Conservation (phyloP, 2,888 invertebrate species). For the Syrista parreyssii region DNA sequence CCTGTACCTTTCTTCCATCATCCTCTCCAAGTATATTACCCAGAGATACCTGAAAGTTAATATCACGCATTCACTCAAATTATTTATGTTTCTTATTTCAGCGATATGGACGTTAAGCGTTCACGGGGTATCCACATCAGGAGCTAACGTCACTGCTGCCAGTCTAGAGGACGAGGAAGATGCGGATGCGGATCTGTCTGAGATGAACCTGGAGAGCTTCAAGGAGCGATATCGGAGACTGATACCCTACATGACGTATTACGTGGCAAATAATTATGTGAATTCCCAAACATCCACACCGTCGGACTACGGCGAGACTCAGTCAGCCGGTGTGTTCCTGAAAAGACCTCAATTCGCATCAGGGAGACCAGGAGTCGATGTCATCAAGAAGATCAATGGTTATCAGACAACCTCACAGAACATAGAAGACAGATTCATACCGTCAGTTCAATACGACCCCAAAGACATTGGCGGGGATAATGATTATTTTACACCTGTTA, state of each 20-base stretch:
- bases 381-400: not conserved
- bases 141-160: conserved; percentile 34
- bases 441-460: conserved; percentile 61
- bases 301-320: conserved; percentile 19
- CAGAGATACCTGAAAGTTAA: not conserved
- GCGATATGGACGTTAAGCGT: conserved; percentile 33
- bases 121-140: conserved; percentile 23
- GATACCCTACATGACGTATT: conserved; percentile 87
- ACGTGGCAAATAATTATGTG: conserved; percentile 74
- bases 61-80: not conserved
- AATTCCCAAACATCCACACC: conserved; percentile 53
- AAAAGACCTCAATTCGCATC: conserved; percentile 19
- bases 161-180: conserved; percentile 32
- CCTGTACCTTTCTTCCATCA: not conserved
- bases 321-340: not conserved
- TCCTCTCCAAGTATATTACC: conserved; percentile 1
- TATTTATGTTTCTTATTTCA: conserved; percentile 34
- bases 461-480: conserved; percentile 43
- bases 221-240: conserved; percentile 80
- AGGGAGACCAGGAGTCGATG: not conserved
- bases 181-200: conserved; percentile 30
- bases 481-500: conserved; percentile 57
- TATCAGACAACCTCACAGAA: conserved; percentile 16
- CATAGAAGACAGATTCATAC: conserved; percentile 52
- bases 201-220: conserved; percentile 65